Evolutionary conservation across 2,888 invertebrate genomes (phyloP).

Genomic region (Crematogaster levior): DNA sequence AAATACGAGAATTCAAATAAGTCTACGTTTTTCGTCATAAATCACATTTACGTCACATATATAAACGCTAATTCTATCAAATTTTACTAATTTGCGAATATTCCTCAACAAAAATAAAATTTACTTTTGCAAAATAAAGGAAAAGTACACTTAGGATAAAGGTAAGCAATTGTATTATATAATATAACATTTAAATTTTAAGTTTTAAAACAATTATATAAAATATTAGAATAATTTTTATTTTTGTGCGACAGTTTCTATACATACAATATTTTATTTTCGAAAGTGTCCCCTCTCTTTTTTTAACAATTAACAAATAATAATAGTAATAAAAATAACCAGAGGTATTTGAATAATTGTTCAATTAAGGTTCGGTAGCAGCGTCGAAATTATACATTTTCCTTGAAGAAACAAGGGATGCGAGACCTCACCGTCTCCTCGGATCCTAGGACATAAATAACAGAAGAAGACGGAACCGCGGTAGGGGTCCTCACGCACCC

Average conservation of each 20-base stretch:
- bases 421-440: conserved; percentile 75
- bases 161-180: neutral
- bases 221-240: neutral
- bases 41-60: conserved; percentile 57
- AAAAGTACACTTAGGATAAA: neutral
- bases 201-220: neutral
- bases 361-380: conserved; percentile 76
- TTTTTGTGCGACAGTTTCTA: neutral
- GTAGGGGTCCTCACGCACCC: conserved; percentile 70
- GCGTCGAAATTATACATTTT: conserved; percentile 61
- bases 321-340: neutral
- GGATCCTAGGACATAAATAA: conserved; percentile 78
- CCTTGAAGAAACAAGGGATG: conserved; percentile 63
- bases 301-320: neutral
- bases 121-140: neutral
- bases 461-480: conserved; percentile 73
- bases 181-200: neutral
- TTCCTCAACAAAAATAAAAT: neutral
- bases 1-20: conserved; percentile 59
- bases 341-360: conserved; percentile 18
- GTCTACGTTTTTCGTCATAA: conserved; percentile 57
- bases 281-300: neutral
- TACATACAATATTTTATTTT: neutral
- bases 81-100: neutral
- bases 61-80: conserved; percentile 23